These are phyloP conservation scores for Gallinago undulata DNA, from an alignment of 2,113 vertebrate species.

Conservation along the genomic window DNA sequence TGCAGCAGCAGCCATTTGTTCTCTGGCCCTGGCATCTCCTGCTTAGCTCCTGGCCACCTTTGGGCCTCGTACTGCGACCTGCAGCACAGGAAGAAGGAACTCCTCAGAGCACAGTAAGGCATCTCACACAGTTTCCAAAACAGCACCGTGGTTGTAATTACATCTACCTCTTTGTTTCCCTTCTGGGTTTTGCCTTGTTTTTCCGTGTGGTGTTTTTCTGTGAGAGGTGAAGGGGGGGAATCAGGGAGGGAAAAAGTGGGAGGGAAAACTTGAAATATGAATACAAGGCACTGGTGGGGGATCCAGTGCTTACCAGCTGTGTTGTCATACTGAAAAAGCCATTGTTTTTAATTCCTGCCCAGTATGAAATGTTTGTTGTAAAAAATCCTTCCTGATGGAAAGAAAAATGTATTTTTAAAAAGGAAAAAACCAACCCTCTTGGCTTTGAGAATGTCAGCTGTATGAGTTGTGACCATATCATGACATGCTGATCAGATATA, in stretches of 20 bases:
- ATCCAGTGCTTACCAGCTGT: conserved; percentile 62
- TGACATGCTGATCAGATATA: conserved; percentile 71
- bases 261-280: background rate
- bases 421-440: conserved; percentile 62
- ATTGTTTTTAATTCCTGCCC: conserved; percentile 72
- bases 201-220: background rate
- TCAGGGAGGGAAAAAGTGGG: background rate
- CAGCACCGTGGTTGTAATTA: conserved; percentile 8
- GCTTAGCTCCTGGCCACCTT: background rate
- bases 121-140: background rate
- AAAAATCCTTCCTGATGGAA: conserved; percentile 66
- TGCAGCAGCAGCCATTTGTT: rapidly evolving
- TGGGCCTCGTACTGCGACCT: rapidly evolving
- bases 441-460: conserved; percentile 74
- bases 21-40: background rate
- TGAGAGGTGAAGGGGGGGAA: background rate
- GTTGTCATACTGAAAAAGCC: conserved; percentile 53
- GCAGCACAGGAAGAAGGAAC: background rate
- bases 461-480: conserved; percentile 71
- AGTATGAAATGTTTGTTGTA: conserved; percentile 59
- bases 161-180: conserved; percentile 63
- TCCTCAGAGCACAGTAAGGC: background rate
- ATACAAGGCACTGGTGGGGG: conserved; percentile 1
- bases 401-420: conserved; percentile 75
- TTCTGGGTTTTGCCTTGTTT: conserved; percentile 25